Percentiles rank a stretch among this genome's conserved stretches.
These are phyloP conservation scores for Drepanosiphum platanoidis DNA, from an alignment of 2,888 invertebrate genomes.

Conservation along the genomic window DNA sequence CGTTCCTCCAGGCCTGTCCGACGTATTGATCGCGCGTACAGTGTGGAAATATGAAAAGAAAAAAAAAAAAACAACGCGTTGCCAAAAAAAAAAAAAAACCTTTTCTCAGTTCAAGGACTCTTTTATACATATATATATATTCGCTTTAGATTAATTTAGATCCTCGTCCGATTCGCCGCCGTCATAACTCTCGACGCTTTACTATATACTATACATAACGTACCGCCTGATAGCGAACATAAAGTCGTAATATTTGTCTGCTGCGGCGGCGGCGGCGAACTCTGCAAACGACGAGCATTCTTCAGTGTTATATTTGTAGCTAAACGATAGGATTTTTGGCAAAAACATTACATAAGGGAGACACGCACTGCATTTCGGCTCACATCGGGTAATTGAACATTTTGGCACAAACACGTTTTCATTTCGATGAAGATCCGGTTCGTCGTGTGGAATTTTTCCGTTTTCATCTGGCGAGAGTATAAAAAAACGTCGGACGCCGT, in stretches of 20 bases:
- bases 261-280: neutral
- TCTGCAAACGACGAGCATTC: slow-evolving; percentile 7
- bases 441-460: too few species aligned
- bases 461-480: too few species aligned
- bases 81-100: neutral
- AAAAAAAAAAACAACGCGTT: neutral
- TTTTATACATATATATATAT: neutral
- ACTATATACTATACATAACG: neutral
- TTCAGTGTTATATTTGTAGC: slow-evolving; percentile 36
- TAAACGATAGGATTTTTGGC: slow-evolving; percentile 43
- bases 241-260: neutral
- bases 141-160: neutral
- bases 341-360: slow-evolving; percentile 46
- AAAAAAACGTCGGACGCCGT: too few species aligned
- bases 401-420: slow-evolving; percentile 53
- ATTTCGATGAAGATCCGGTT: slow-evolving; percentile 32
- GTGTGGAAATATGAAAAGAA: neutral
- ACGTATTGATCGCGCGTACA: neutral
- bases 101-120: neutral
- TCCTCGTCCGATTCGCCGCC: neutral
- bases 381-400: slow-evolving; percentile 47
- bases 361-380: slow-evolving; percentile 34
- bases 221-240: neutral
- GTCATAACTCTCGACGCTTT: neutral
- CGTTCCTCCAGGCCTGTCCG: neutral